These are phyloP conservation scores for Neodontobutis hainanensis DNA, from an alignment of 2,113 vertebrate genomes.

Conservation along the genomic window DNA sequence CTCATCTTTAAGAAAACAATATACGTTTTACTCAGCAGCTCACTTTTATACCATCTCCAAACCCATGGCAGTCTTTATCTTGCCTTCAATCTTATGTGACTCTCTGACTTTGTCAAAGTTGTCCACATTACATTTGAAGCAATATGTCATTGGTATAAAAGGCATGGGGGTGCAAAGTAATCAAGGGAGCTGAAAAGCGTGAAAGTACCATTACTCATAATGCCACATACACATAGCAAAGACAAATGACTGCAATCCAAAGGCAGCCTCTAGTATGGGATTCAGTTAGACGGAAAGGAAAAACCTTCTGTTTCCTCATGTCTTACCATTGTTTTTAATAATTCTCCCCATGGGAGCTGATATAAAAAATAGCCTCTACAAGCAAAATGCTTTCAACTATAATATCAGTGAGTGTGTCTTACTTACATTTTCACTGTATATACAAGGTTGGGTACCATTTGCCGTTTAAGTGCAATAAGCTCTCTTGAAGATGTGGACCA, in stretches of 20 bases:
- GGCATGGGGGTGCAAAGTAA: conserved; percentile 71
- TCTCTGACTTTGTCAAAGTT: conserved; percentile 72
- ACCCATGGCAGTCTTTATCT: conserved; percentile 10
- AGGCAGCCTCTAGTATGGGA: conserved; percentile 65
- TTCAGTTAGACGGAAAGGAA: conserved; percentile 58
- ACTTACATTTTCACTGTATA: neutral
- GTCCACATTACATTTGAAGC: conserved; percentile 61
- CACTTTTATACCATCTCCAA: conserved; percentile 19
- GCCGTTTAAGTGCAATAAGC: neutral
- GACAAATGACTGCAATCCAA: conserved; percentile 77
- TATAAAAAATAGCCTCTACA: conserved; percentile 17
- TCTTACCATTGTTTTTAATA: conserved; percentile 47
- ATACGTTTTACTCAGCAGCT: neutral
- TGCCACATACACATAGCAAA: conserved; percentile 72
- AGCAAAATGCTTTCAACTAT: conserved; percentile 3
- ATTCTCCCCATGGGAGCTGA: conserved; percentile 18
- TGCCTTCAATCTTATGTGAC: conserved; percentile 34
- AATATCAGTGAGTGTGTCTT: neutral
- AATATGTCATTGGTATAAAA: conserved; percentile 71
- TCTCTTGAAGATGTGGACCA: neutral
- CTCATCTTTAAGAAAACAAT: conserved; percentile 20
- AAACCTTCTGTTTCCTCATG: conserved; percentile 43
- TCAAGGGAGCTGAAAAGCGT: conserved; percentile 75
- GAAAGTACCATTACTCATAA: conserved; percentile 81
- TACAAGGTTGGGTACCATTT: neutral